Conservation (phyloP, 64 coral and sea anemone genomes). For the Montipora cactus region DNA sequence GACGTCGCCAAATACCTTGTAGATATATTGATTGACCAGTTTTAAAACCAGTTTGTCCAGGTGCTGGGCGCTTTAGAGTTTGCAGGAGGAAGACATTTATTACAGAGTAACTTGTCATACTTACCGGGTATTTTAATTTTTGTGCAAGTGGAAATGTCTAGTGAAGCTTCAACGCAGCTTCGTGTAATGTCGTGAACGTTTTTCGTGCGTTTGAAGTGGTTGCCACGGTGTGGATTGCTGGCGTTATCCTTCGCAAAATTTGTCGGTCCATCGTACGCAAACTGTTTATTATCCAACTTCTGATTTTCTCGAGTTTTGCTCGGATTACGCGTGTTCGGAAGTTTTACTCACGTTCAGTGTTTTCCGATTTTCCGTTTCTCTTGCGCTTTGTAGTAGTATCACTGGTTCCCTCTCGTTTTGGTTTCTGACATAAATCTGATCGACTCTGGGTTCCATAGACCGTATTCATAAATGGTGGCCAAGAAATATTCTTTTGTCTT, state of each 20-base stretch:
- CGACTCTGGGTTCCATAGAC: no score
- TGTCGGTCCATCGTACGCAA: neutral
- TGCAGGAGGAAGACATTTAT: no score
- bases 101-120: neutral
- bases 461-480: no score
- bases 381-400: no score
- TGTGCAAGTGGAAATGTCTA: neutral
- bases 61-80: neutral
- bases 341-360: no score
- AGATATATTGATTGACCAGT: constrained; percentile 74
- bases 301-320: neutral
- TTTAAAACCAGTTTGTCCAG: constrained; percentile 44
- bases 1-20: constrained; percentile 59
- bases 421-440: no score
- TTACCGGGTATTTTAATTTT: neutral
- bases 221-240: no score
- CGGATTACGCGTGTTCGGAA: neutral
- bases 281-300: neutral
- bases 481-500: no score
- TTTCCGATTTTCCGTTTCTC: no score
- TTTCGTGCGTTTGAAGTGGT: no score
- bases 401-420: no score
- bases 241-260: no score
- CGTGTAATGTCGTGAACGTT: neutral
- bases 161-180: neutral